A percentile compares a stretch with the other conserved stretches of the same genome.
These are phyloP conservation scores for Leptinotarsa tumamoca DNA, from an alignment of 2,888 invertebrate species.

Conservation along the genomic window DNA sequence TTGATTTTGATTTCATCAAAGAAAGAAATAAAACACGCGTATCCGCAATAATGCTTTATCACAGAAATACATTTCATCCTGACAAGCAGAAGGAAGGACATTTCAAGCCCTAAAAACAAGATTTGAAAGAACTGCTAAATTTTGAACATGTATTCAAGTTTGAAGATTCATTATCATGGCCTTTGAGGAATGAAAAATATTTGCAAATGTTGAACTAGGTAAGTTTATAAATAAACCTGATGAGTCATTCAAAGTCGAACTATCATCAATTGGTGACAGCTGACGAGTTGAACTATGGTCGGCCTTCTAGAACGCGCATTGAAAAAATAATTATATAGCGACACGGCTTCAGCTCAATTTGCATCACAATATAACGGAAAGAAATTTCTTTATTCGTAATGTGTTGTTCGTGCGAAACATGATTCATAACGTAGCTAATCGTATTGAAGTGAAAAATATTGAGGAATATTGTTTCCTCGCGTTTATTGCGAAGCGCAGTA, in stretches of 20 bases:
- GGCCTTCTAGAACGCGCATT: slow-evolving; percentile 4
- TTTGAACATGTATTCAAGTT: too few species aligned
- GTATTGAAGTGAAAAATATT: background rate
- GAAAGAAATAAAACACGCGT: too few species aligned
- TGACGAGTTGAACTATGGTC: slow-evolving; percentile 3
- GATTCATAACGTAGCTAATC: slow-evolving; percentile 2
- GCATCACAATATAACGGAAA: slow-evolving; percentile 3
- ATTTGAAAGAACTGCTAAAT: too few species aligned
- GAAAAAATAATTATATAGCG: slow-evolving; percentile 2
- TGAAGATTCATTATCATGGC: too few species aligned
- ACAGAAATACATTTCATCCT: too few species aligned
- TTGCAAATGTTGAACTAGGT: background rate
- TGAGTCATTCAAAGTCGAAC: slow-evolving; percentile 1
- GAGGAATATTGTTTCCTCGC: background rate
- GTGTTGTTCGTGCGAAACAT: slow-evolving; percentile 3
- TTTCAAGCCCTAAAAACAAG: too few species aligned
- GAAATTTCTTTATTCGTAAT: background rate
- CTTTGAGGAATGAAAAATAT: too few species aligned
- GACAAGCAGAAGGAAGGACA: too few species aligned
- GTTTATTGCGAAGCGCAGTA: background rate
- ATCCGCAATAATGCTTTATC: too few species aligned
- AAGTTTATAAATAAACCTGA: background rate
- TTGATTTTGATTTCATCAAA: too few species aligned
- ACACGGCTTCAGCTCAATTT: background rate
- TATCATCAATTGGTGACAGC: background rate